A percentile compares a stretch with the other conserved stretches of the same genome.
Evolutionary conservation across 2,113 vertebrate genomes (phyloP).

Genomic region (Dromas ardeola): DNA sequence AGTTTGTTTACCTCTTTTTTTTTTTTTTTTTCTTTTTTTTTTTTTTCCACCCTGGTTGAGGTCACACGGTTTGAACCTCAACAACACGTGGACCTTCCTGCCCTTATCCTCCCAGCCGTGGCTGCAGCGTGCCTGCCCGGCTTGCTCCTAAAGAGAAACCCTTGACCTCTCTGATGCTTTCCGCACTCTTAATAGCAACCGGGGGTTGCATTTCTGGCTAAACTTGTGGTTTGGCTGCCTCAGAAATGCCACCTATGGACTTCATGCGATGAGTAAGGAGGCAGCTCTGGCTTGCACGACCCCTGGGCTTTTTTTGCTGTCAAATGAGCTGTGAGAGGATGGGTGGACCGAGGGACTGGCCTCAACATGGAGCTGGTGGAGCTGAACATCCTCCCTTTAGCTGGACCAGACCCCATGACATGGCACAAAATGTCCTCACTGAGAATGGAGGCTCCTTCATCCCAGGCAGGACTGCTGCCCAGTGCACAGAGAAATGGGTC

Average conservation of each 20-base stretch:
- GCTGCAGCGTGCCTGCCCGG: fast-evolving
- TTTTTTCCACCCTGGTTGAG: background rate
- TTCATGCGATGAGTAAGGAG: background rate
- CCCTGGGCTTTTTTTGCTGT: background rate
- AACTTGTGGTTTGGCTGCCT: background rate
- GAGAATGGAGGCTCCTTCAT: fast-evolving
- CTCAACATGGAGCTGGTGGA: background rate
- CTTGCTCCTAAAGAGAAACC: background rate
- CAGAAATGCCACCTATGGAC: background rate
- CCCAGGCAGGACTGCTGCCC: background rate
- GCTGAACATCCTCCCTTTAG: background rate
- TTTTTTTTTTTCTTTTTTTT: background rate
- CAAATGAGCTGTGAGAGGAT: background rate
- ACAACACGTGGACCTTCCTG: background rate
- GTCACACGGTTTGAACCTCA: background rate
- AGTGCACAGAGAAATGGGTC: background rate
- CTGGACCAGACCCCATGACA: background rate
- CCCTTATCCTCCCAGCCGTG: background rate
- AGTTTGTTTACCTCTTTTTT: background rate
- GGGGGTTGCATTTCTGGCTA: background rate
- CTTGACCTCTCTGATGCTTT: background rate
- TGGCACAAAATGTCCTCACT: fast-evolving
- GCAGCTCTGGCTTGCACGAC: background rate
- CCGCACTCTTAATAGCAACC: background rate
- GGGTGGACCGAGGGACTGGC: fast-evolving